phyloP scores from a whole-genome alignment of 2,797 vertebrate genomes.

The Vultur gryphus region DNA sequence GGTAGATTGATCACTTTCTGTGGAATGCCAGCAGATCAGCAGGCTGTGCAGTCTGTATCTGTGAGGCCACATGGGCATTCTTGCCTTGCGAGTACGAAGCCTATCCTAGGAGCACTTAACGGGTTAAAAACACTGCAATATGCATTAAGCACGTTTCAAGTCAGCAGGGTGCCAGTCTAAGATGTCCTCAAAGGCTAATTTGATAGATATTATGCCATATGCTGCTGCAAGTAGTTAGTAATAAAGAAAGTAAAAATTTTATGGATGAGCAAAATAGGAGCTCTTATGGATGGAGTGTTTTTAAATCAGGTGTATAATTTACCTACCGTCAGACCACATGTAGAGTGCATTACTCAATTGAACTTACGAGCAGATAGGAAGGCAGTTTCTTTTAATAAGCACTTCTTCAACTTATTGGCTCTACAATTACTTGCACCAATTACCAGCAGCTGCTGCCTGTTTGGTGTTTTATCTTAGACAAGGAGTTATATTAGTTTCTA shows the following conservation, averaged over 20 bases:
- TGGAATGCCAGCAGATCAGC: not conserved
- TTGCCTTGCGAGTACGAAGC: not conserved
- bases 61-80: conserved; percentile 11
- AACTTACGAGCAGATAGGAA: conserved; percentile 87
- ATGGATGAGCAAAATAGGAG: conserved; percentile 85
- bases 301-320: conserved; percentile 88
- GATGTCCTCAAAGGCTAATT: conserved; percentile 85
- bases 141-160: conserved; percentile 80
- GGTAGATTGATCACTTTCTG: not conserved
- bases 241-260: conserved; percentile 85
- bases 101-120: conserved; percentile 21
- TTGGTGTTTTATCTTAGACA: conserved; percentile 80
- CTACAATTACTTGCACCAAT: conserved; percentile 87
- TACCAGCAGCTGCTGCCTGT: conserved; percentile 84
- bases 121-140: conserved; percentile 78
- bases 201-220: conserved; percentile 85
- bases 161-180: conserved; percentile 81
- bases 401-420: conserved; percentile 86
- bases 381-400: conserved; percentile 87
- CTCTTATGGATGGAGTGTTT: conserved; percentile 86
- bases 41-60: not conserved
- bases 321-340: conserved; percentile 83
- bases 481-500: conserved; percentile 82
- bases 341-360: conserved; percentile 87
- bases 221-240: conserved; percentile 77